Evolutionary conservation across 2,888 invertebrate species (phyloP), one percentile per base, ranked within the genome.

Genomic region (Harpagoxenus sublaevis): DNA sequence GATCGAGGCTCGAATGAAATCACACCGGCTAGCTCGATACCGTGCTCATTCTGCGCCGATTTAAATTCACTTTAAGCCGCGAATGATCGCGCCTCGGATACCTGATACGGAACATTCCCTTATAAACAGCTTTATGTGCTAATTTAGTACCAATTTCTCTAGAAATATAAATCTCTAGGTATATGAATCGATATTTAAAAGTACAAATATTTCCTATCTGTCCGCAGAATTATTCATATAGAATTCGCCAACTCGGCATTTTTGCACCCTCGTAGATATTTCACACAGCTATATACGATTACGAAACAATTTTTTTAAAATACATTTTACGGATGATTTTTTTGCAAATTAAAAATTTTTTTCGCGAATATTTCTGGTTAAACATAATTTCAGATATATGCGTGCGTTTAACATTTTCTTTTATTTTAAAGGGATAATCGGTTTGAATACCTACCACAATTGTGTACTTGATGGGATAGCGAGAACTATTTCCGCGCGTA

Each of bases 1-100:
- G 57, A 71, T 51, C 62, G 42, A 68, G 81, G 55, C 42, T 73
- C n/a, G 83, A 87, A 87, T 85, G 82, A 89, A 89, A 87, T 89
- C 87, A 77, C 71, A 28, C 84, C 48, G 75, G 71, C 63, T 45
- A 57, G 35, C 62, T 85, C 78, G 84, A 86, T 86, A 85, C 71
- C 78, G 62, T 55, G 57, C 28, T 71, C 60, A 48, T 79, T 63
- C 18, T 5, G 45, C 15, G 53, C 65, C 57, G 31, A 65, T 83
- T 82, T 78, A 77, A 77, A 83, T 83, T 78, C 45, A 66, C 18
- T 35, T 81, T 60, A 73, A 68, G 42, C n/a, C n/a, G 45, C 68
- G 78, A 68, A 4, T 57, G 78, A 78, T 78, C 78, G 55, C 42
- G 28, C 8, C 18, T 31, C 18, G 42, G 35, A n/a, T 70, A 12